These are phyloP conservation scores for Cebus imitator DNA, from an alignment of 2,113 vertebrate species.

Conservation along the genomic window DNA sequence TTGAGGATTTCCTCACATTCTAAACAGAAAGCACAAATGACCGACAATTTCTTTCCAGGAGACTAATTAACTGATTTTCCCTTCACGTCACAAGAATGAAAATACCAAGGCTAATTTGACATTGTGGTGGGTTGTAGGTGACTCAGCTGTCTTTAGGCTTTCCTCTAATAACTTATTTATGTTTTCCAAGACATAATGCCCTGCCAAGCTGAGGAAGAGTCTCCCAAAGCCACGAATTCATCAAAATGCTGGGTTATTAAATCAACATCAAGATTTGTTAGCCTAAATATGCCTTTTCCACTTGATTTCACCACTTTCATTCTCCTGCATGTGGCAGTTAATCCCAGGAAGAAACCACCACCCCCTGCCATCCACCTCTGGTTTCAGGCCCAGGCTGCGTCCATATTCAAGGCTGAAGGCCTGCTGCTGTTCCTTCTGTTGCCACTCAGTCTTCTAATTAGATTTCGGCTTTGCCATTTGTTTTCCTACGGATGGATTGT, in stretches of 20 bases:
- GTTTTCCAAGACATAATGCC: neutral
- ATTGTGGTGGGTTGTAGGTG: neutral
- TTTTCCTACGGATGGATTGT: neutral
- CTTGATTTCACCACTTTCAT: neutral
- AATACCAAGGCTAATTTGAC: neutral
- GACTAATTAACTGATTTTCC: neutral
- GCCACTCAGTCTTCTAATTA: neutral
- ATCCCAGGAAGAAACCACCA: neutral
- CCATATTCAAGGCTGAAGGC: neutral
- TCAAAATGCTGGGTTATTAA: neutral
- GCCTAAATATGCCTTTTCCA: neutral
- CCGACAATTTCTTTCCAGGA: neutral
- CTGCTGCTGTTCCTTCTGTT: neutral
- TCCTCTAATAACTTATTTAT: neutral
- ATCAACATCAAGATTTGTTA: neutral
- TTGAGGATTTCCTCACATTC: neutral
- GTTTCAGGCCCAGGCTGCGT: neutral
- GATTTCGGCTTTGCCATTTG: neutral
- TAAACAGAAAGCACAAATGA: neutral
- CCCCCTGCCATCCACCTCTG: fast-evolving
- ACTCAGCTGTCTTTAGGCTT: fast-evolving
- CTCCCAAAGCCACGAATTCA: neutral
- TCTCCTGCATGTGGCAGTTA: neutral
- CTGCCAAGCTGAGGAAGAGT: neutral
- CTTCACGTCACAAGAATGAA: neutral